Conservation (phyloP, 2,888 invertebrate genomes). For the Eristalinus sepulchralis region DNA sequence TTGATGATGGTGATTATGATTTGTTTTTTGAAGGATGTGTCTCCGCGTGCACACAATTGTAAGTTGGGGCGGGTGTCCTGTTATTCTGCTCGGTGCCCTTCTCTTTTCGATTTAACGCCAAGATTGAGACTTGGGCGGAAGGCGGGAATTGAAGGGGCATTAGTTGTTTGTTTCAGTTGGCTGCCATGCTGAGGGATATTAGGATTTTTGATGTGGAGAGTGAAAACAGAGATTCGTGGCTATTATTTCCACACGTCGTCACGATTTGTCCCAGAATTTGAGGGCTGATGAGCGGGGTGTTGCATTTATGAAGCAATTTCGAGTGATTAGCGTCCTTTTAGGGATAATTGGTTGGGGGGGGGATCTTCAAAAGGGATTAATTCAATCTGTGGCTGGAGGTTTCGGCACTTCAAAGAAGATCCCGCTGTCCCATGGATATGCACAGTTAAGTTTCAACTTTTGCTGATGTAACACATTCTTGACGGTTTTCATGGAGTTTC, state of each 20-base stretch:
- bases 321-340: not conserved
- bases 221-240: not conserved
- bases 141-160: slow-evolving; percentile 22
- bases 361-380: no score
- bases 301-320: not conserved
- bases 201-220: not conserved
- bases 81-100: not conserved
- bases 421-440: no score
- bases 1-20: slow-evolving; percentile 34
- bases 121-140: not conserved
- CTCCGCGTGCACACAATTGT: slow-evolving; percentile 13
- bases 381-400: no score
- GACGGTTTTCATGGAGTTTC: no score
- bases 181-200: not conserved
- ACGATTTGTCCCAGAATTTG: not conserved
- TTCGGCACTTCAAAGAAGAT: no score
- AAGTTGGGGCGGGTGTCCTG: not conserved
- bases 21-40: slow-evolving; percentile 54
- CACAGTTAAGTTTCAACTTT: no score
- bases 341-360: no score
- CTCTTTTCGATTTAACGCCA: not conserved
- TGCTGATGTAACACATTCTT: no score
- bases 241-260: not conserved
- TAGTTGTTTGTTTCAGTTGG: slow-evolving; percentile 9
- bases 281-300: not conserved